A percentile compares a stretch with the other conserved stretches of the same genome.
Evolutionary conservation across 2,888 invertebrate species (phyloP).

Genomic region (Calephelis perditalis): DNA sequence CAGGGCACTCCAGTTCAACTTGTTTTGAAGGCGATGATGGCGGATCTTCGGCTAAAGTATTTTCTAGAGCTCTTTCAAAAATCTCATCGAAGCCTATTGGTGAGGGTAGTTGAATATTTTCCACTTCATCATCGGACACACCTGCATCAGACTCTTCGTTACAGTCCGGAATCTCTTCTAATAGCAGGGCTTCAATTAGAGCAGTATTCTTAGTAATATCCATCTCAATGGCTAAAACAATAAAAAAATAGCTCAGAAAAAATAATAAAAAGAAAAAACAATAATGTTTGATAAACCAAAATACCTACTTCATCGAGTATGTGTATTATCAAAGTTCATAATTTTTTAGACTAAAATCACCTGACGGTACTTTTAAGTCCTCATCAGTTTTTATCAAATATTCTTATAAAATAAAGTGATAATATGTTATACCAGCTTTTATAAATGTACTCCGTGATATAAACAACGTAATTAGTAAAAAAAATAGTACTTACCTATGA

Average conservation of each 20-base stretch:
- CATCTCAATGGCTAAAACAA: constrained; percentile 27
- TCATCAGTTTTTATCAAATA: constrained; percentile 25
- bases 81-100: constrained; percentile 30
- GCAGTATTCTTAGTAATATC: constrained; percentile 29
- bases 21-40: constrained; percentile 27
- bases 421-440: constrained; percentile 23
- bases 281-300: constrained; percentile 23
- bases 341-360: constrained; percentile 21
- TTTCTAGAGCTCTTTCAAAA: constrained; percentile 31
- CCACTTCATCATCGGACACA: constrained; percentile 31
- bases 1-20: constrained; percentile 27
- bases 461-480: constrained; percentile 23
- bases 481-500: constrained; percentile 1
- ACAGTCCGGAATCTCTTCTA: constrained; percentile 32
- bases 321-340: constrained; percentile 19
- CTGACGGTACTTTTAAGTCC: constrained; percentile 25
- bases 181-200: constrained; percentile 31
- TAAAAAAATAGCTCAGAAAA: constrained; percentile 22
- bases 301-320: constrained; percentile 21
- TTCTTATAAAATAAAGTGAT: constrained; percentile 24
- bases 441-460: constrained; percentile 22
- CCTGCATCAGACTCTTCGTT: constrained; percentile 30
- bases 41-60: constrained; percentile 27
- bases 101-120: constrained; percentile 31
- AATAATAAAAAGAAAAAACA: constrained; percentile 20